phyloP scores from a whole-genome alignment of 2,888 invertebrate species.

The Drosophila algonquin region DNA sequence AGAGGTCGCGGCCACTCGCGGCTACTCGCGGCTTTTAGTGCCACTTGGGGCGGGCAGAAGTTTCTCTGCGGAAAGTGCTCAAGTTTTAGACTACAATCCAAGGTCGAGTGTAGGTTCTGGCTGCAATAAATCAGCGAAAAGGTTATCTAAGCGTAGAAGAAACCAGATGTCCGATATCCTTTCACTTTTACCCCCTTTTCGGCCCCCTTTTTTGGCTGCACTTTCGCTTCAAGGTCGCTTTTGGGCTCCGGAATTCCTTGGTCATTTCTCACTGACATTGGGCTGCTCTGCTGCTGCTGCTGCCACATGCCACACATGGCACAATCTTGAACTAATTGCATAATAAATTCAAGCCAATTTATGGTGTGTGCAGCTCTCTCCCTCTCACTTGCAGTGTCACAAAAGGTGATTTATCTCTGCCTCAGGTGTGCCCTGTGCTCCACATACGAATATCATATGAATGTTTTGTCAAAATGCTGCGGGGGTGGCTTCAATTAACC shows the following conservation, averaged over 20 bases:
- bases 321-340: constrained; percentile 68
- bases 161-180: background rate
- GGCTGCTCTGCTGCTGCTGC: constrained; percentile 11
- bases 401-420: constrained; percentile 56
- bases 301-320: constrained; percentile 2
- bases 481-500: constrained; percentile 30
- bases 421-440: constrained; percentile 41
- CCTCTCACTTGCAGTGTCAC: constrained; percentile 54
- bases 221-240: constrained; percentile 18
- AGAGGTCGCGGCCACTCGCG: constrained; percentile 12
- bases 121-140: constrained; percentile 1
- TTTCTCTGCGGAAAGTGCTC: background rate
- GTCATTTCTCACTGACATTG: constrained; percentile 31
- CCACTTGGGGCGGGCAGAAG: constrained; percentile 6
- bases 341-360: constrained; percentile 70
- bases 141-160: constrained; percentile 4
- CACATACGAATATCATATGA: constrained; percentile 32
- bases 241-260: constrained; percentile 3
- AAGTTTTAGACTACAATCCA: constrained; percentile 19
- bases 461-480: constrained; percentile 53
- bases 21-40: background rate
- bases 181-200: background rate
- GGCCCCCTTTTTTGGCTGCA: background rate
- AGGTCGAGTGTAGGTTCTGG: constrained; percentile 13
- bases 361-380: constrained; percentile 51